These are phyloP conservation scores for Hydrotaea cyrtoneurina DNA, from an alignment of 2,888 invertebrate genomes.

Conservation along the genomic window DNA sequence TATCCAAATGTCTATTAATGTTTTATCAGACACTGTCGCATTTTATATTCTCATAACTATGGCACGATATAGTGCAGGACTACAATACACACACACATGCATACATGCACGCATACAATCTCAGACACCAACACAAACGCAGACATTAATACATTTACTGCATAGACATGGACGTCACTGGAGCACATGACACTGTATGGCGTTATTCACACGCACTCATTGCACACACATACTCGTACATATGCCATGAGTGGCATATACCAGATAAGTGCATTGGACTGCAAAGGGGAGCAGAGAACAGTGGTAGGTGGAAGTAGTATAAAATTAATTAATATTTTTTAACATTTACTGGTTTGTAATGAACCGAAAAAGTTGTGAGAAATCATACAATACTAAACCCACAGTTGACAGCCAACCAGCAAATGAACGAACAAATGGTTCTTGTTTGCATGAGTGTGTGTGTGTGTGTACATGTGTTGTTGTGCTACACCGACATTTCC, in stretches of 20 bases:
- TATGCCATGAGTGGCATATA: not conserved
- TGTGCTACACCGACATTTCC: constrained; percentile 5
- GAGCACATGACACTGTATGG: not conserved
- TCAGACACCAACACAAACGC: not conserved
- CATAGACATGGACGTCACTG: not conserved
- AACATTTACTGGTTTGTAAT: constrained; percentile 30
- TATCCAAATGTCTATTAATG: constrained; percentile 79
- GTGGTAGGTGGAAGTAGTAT: not conserved
- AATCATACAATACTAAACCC: constrained; percentile 33
- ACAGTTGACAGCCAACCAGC: constrained; percentile 10
- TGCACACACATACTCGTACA: not conserved
- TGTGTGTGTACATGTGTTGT: not conserved
- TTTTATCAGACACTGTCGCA: constrained; percentile 76
- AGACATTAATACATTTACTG: not conserved
- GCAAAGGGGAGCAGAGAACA: not conserved
- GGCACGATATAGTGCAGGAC: not conserved
- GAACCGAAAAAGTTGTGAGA: constrained; percentile 32
- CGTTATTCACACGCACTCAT: constrained; percentile 14
- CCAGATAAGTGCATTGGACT: constrained; percentile 11
- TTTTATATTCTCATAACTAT: constrained; percentile 67
- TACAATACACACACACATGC: constrained; percentile 1
- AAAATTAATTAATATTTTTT: constrained; percentile 42
- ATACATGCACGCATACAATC: not conserved
- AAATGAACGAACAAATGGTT: not conserved
- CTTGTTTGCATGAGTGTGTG: no score